Evolutionary conservation across 2,113 vertebrate genomes (phyloP).

Genomic region (Myotis davidii): DNA sequence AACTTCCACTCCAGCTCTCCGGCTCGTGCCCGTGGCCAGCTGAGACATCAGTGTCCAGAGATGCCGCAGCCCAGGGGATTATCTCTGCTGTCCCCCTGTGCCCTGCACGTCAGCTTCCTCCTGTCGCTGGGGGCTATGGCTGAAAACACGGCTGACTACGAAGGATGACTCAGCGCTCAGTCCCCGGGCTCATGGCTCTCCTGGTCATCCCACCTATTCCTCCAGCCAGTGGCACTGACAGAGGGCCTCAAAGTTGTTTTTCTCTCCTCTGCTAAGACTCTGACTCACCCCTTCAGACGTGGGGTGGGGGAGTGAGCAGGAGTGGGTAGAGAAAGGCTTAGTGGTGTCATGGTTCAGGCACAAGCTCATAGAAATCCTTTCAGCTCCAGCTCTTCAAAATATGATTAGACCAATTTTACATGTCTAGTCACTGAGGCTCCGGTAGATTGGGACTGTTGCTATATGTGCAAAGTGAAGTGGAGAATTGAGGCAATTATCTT

Average conservation of each 20-base stretch:
- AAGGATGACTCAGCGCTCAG: not conserved
- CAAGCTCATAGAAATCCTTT: not conserved
- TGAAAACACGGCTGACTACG: not conserved
- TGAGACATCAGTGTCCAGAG: not conserved
- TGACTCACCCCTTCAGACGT: slow-evolving; percentile 61
- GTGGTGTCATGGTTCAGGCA: slow-evolving; percentile 33
- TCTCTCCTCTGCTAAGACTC: not conserved
- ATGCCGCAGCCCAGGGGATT: not conserved
- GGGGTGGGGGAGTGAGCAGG: not conserved
- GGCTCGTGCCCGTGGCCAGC: not conserved
- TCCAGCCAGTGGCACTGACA: not conserved
- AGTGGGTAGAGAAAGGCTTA: not conserved
- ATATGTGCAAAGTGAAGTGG: slow-evolving; percentile 65
- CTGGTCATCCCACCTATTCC: not conserved
- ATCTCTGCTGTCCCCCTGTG: not conserved
- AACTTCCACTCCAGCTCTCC: too few species aligned
- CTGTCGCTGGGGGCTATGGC: not conserved
- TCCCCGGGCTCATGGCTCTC: fast-evolving
- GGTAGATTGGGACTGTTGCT: slow-evolving; percentile 58
- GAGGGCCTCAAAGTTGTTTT: slow-evolving; percentile 42
- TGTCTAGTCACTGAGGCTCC: slow-evolving; percentile 61
- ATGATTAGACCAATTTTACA: slow-evolving; percentile 70
- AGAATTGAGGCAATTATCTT: slow-evolving; percentile 71
- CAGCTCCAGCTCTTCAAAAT: slow-evolving; percentile 55
- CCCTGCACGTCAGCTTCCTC: too few species aligned